Conservation (phyloP, 64 coral and sea anemone genomes). For the Anthopleura sola region DNA sequence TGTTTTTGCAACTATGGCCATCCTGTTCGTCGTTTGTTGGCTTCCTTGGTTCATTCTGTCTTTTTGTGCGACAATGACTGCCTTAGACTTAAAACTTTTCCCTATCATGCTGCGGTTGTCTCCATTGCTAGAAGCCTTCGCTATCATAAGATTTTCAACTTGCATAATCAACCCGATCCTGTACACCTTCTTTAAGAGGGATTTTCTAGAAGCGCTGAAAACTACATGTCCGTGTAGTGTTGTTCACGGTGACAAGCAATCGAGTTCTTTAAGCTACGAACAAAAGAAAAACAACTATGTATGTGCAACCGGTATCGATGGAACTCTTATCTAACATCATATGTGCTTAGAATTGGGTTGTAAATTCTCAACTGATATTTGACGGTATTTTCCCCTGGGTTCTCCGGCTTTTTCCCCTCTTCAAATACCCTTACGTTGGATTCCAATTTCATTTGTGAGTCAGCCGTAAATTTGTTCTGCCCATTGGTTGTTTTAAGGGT, state of each 20-base stretch:
- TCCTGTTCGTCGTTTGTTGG: constrained; percentile 44
- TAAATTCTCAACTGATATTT: too few relatives aligned
- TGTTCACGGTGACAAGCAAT: background rate
- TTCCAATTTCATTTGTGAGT: too few relatives aligned
- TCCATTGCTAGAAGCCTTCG: constrained; percentile 11
- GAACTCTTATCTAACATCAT: too few relatives aligned
- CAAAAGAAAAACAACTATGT: background rate
- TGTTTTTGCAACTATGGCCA: constrained; percentile 41
- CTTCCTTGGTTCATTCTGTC: constrained; percentile 55
- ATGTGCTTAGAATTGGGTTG: too few relatives aligned
- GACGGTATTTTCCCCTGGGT: too few relatives aligned
- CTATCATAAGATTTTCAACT: constrained; percentile 23
- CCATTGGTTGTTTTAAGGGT: too few relatives aligned
- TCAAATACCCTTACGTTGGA: too few relatives aligned
- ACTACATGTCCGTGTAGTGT: background rate
- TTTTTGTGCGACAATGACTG: background rate
- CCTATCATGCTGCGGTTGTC: background rate
- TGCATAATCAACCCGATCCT: constrained; percentile 49
- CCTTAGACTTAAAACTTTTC: background rate
- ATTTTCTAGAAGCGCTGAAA: constrained; percentile 23
- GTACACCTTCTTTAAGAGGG: constrained; percentile 58
- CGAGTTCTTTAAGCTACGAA: background rate
- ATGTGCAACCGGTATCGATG: background rate
- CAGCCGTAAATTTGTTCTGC: too few relatives aligned
- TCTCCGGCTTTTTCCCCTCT: too few relatives aligned